phyloP scores from a whole-genome alignment of 2,888 invertebrate genomes.

The Stratiomys singularior region DNA sequence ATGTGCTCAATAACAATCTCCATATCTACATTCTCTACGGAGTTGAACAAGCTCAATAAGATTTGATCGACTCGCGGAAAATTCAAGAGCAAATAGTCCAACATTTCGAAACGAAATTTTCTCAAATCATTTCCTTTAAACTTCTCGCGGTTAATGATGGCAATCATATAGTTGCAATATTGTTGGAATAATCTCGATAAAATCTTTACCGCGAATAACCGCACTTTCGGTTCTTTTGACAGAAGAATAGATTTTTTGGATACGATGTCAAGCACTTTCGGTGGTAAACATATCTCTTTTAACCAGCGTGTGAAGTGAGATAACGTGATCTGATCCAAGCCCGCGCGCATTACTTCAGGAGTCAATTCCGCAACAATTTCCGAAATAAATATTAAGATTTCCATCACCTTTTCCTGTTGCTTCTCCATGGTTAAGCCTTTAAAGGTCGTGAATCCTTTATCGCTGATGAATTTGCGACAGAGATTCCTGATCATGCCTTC shows the following conservation, averaged over 20 bases:
- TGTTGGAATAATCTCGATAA: constrained; percentile 65
- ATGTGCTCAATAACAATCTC: constrained; percentile 58
- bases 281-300: constrained; percentile 61
- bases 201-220: constrained; percentile 62
- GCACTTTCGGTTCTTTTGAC: constrained; percentile 58
- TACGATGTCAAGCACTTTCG: constrained; percentile 59
- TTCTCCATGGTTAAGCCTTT: too few species aligned
- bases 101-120: constrained; percentile 63
- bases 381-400: constrained; percentile 55
- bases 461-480: not conserved
- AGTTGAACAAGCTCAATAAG: constrained; percentile 58
- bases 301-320: constrained; percentile 62
- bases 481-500: constrained; percentile 58
- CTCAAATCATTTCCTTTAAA: constrained; percentile 59
- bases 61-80: constrained; percentile 62
- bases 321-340: constrained; percentile 59
- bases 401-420: not conserved
- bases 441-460: not conserved
- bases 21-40: constrained; percentile 54
- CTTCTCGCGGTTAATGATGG: constrained; percentile 59
- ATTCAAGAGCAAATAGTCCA: constrained; percentile 62
- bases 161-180: constrained; percentile 61
- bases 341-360: constrained; percentile 45
- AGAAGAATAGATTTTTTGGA: constrained; percentile 54
- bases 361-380: constrained; percentile 57